A percentile compares a stretch with the other conserved stretches of the same genome.
Evolutionary conservation across 1,140 invertebrate genomes (phyloP).

Genomic region (Drosophila pseudoananassae): DNA sequence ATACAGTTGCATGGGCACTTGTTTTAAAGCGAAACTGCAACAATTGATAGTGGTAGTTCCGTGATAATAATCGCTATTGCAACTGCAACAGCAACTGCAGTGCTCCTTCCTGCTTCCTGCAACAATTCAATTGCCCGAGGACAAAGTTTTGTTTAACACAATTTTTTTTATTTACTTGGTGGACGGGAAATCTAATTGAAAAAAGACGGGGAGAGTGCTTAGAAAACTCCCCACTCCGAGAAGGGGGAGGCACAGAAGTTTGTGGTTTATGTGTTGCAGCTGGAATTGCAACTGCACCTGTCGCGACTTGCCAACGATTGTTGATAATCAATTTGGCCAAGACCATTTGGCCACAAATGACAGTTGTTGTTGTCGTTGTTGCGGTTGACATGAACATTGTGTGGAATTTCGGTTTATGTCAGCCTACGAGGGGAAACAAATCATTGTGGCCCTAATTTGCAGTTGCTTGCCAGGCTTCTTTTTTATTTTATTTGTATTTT

Average conservation of each 20-base stretch:
- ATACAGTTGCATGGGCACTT: conserved; percentile 65
- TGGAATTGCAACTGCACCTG: conserved; percentile 59
- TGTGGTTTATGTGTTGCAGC: conserved; percentile 43
- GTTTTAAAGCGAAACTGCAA: conserved; percentile 66
- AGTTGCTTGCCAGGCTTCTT: conserved; percentile 38
- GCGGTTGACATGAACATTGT: conserved; percentile 65
- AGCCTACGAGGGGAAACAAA: conserved; percentile 46
- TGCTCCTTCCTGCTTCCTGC: conserved; percentile 18
- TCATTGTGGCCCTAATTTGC: conserved; percentile 66
- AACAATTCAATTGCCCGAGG: conserved; percentile 30
- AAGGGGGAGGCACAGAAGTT: conserved; percentile 5
- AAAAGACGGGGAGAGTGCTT: conserved; percentile 29
- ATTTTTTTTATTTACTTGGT: conserved; percentile 24
- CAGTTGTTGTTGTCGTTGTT: conserved; percentile 51
- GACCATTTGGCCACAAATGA: conserved; percentile 67
- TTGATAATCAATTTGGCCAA: conserved; percentile 77
- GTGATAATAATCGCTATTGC: conserved; percentile 70
- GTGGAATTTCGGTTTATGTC: conserved; percentile 58
- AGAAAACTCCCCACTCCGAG: conserved; percentile 27
- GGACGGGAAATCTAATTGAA: conserved; percentile 66
- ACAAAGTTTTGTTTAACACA: conserved; percentile 61
- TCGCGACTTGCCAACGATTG: conserved; percentile 21
- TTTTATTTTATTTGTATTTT: conserved; percentile 7
- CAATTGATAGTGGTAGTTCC: conserved; percentile 62
- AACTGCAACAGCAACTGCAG: conserved; percentile 23